phyloP scores from a whole-genome alignment of 1,140 invertebrate genomes.

The Aphaenogaster ashmeadi region DNA sequence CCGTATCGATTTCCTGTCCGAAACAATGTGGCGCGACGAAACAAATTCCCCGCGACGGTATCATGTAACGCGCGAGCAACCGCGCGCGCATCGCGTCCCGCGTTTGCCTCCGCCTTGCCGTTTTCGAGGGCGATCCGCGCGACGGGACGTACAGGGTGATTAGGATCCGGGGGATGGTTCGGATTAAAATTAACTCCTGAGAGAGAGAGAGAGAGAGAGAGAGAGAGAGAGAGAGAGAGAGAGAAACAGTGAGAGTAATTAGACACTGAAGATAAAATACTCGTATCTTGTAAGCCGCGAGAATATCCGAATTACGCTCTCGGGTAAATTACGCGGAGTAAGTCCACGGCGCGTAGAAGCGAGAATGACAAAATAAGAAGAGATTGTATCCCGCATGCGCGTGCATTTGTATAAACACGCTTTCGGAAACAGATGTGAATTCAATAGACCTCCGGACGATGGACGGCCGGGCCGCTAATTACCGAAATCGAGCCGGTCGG shows the following conservation, averaged over 20 bases:
- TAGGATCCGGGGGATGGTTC: background rate
- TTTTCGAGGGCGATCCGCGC: constrained; percentile 34
- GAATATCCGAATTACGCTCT: constrained; percentile 22
- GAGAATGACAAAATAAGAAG: background rate
- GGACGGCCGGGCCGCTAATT: constrained; percentile 7
- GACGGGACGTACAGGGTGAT: background rate
- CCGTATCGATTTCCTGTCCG: constrained; percentile 80
- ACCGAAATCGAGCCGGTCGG: constrained; percentile 38
- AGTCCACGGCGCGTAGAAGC: background rate
- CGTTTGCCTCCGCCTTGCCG: constrained; percentile 2
- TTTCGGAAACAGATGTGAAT: constrained; percentile 8
- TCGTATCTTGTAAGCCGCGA: constrained; percentile 3
- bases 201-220: background rate
- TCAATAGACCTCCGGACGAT: background rate
- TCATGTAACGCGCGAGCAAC: constrained; percentile 42
- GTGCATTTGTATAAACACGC: background rate
- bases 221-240: constrained; percentile 2
- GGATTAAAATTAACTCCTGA: constrained; percentile 46
- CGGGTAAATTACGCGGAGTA: background rate
- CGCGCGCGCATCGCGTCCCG: constrained; percentile 42
- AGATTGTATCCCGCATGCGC: background rate
- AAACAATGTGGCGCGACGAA: constrained; percentile 73
- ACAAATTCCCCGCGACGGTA: constrained; percentile 70
- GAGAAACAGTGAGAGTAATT: constrained; percentile 11
- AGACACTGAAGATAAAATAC: constrained; percentile 4